A percentile compares a stretch with the other conserved stretches of the same genome.
These are phyloP conservation scores for Elymnias hypermnestra DNA, from an alignment of 1,140 invertebrate genomes.

Conservation along the genomic window DNA sequence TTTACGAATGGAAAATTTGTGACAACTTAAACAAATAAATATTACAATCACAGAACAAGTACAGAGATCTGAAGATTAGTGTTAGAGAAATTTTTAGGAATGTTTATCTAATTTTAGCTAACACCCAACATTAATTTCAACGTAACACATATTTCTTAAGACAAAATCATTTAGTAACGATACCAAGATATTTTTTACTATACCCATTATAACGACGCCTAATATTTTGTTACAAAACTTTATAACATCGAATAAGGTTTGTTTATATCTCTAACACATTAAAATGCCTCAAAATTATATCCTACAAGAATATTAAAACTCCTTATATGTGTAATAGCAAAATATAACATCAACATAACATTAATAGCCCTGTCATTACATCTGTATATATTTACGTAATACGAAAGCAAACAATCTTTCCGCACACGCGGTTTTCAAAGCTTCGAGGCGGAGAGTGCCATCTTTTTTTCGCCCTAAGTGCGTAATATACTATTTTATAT, in stretches of 20 bases:
- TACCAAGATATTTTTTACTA: background rate
- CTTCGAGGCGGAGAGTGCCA: no score
- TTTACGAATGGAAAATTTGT: slow-evolving; percentile 1
- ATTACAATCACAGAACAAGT: slow-evolving; percentile 18
- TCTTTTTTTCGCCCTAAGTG: no score
- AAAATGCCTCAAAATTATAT: background rate
- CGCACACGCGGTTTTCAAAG: no score
- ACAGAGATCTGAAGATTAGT: slow-evolving; percentile 4
- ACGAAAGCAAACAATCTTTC: no score
- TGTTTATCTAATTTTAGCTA: background rate
- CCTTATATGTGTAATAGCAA: background rate
- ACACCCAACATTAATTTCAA: background rate
- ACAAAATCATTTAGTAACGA: background rate
- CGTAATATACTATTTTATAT: no score
- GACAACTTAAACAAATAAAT: slow-evolving; percentile 2
- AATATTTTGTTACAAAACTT: background rate
- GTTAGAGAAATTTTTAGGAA: background rate
- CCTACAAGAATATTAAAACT: background rate
- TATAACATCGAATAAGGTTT: background rate
- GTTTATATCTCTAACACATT: background rate
- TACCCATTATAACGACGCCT: background rate
- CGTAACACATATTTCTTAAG: background rate
- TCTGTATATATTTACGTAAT: no score
- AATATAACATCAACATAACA: background rate
- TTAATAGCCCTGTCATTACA: no score